Conservation (phyloP, 2,888 invertebrate genomes). For the Aphidius colemani region DNA sequence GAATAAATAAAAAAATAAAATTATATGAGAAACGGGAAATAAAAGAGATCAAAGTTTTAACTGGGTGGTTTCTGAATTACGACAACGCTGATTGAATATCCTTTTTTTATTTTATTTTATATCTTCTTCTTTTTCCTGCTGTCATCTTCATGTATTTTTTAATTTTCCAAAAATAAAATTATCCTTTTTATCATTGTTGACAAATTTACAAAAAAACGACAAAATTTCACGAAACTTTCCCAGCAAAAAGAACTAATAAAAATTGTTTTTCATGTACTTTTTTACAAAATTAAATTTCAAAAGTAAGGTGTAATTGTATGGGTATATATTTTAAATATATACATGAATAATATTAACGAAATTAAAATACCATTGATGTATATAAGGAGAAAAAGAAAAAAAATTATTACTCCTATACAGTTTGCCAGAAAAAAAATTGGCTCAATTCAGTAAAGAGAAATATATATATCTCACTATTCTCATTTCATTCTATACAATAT, state of each 20-base stretch:
- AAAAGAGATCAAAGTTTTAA: constrained; percentile 32
- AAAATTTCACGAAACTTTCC: too few relatives aligned
- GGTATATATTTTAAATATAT: background rate
- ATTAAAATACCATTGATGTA: constrained; percentile 11
- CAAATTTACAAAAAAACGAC: too few relatives aligned
- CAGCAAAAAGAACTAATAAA: too few relatives aligned
- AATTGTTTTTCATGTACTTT: background rate
- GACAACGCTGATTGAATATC: background rate
- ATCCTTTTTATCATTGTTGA: too few relatives aligned
- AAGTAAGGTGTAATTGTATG: background rate
- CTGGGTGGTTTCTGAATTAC: too few relatives aligned
- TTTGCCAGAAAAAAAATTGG: constrained; percentile 19
- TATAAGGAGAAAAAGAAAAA: constrained; percentile 14
- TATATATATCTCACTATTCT: constrained; percentile 4
- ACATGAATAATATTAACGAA: constrained; percentile 42
- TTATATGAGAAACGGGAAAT: background rate
- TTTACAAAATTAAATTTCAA: background rate
- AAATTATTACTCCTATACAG: constrained; percentile 35
- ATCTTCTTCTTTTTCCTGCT: constrained; percentile 35
- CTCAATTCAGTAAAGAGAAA: background rate
- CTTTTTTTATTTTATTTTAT: constrained; percentile 16
- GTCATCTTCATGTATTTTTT: constrained; percentile 23
- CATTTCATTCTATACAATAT: too few relatives aligned
- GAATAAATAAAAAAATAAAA: constrained; percentile 4
- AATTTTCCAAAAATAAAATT: too few relatives aligned